These are phyloP conservation scores for Cenopis cana DNA, from an alignment of 2,888 invertebrate species.

Conservation along the genomic window DNA sequence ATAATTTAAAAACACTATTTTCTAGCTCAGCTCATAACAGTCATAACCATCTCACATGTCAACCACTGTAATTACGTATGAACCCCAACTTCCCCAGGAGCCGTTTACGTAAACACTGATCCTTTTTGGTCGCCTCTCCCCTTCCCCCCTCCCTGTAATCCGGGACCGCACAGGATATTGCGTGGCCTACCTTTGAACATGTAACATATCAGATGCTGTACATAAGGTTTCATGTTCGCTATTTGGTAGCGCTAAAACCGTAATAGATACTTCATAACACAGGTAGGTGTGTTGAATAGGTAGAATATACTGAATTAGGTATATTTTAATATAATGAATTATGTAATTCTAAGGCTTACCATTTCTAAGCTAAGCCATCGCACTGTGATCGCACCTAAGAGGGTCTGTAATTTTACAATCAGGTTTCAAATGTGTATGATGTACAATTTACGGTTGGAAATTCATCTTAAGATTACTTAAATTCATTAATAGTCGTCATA, in stretches of 20 bases:
- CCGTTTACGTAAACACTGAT: slow-evolving; percentile 41
- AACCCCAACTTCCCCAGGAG: not conserved
- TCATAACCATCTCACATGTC: not conserved
- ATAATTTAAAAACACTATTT: too few species aligned
- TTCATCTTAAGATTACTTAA: too few species aligned
- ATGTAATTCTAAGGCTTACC: too few species aligned
- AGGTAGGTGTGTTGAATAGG: not conserved
- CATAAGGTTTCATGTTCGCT: slow-evolving; percentile 13
- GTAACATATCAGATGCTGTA: slow-evolving; percentile 24
- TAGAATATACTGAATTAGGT: not conserved
- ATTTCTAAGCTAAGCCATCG: too few species aligned
- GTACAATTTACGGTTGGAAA: too few species aligned
- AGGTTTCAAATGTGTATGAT: too few species aligned
- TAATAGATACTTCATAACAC: not conserved
- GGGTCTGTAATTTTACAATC: too few species aligned
- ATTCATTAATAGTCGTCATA: too few species aligned
- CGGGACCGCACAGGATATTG: slow-evolving; percentile 69
- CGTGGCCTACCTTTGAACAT: slow-evolving; percentile 54
- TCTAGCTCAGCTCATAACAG: too few species aligned
- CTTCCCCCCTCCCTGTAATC: slow-evolving; percentile 64
- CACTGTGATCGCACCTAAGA: not conserved
- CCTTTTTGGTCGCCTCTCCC: slow-evolving; percentile 47
- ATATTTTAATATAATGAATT: too few species aligned
- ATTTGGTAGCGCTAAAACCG: slow-evolving; percentile 6
- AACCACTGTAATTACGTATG: not conserved